Base-by-base conservation (phyloP, 1,140 invertebrate species). In the Tetramorium simillimum region DNA sequence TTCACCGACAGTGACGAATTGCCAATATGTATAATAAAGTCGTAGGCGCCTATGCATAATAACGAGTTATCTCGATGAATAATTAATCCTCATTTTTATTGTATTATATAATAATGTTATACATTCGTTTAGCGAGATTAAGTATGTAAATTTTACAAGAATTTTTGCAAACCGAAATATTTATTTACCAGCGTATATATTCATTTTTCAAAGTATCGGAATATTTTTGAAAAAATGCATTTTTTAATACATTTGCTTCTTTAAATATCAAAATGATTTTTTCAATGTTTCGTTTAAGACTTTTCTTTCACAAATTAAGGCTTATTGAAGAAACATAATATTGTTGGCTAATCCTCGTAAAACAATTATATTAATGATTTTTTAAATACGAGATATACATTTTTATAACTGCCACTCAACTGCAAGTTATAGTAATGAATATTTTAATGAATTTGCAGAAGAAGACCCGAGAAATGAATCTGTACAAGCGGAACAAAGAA, bases 1-100 rank as follows among this genome's bases (percentile, higher is more conserved):
- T 91, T 87, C 87, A 90, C 80, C 46, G 53, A 70, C 40, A 58
- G 49, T 69, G 60, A 77, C 46, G 21, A 77, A 65, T 78, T 16
- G 46, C 10, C 7, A 37, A 60, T 21, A 60, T 53, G 9, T 40
- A 37, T 65, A 62, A 78, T 14, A 49, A 28, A 86, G 33, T 69
- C 33, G 14, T 43, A n/a, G 40, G 24, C 18, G 4, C 5, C 10
- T 33, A 21, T 3, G 18, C 21, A 37, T 69, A 56, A 84, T 14
- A 73, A 28, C 24, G 14, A 49, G 2, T 73, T 37, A 24, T 56
- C 10, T 49, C 7, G 24, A 49, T 33, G 37, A 75, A 51, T 62
- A 84, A 40, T 43, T 67, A 6, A 69, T 43, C 16, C 40, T 24
- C 18, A 49, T 63, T 77, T 49, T 2, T 21, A n/a, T 12, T 28